phyloP scores from a whole-genome alignment of 2,113 vertebrate genomes.

The Elaphurus davidianus region DNA sequence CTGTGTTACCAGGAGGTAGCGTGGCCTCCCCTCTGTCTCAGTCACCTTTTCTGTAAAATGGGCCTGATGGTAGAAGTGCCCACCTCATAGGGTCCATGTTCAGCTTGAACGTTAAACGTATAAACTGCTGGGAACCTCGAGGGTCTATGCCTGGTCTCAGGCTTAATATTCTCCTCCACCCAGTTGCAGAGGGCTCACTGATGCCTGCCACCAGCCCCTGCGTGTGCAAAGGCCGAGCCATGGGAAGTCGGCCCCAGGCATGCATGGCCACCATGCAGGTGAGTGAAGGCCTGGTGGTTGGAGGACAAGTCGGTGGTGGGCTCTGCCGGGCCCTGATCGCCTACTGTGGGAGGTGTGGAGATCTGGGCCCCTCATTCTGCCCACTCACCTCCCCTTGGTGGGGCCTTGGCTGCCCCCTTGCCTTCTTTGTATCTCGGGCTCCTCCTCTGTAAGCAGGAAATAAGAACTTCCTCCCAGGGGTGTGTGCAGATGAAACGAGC shows the following conservation, averaged over 20 bases:
- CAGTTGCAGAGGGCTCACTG: not conserved
- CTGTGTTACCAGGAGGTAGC: not conserved
- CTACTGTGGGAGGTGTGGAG: not conserved
- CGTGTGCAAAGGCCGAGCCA: accelerated
- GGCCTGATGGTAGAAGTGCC: not conserved
- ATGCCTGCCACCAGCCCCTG: not conserved
- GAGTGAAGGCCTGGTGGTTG: not conserved
- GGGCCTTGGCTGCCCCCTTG: not conserved
- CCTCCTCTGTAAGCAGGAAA: not conserved
- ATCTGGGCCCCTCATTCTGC: not conserved
- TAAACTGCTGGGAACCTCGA: not conserved
- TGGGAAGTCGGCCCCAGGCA: accelerated
- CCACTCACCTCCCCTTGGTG: not conserved
- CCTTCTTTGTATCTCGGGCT: not conserved
- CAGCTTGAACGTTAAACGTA: not conserved
- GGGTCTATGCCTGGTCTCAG: not conserved
- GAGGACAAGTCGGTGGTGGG: not conserved
- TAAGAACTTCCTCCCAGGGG: not conserved
- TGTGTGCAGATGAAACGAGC: no score
- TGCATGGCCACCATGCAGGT: not conserved
- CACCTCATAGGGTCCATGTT: no score
- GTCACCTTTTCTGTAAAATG: not conserved
- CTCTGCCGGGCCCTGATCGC: not conserved
- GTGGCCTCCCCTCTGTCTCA: not conserved
- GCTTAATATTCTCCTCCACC: not conserved